Evolutionary conservation across 2,113 vertebrate species (phyloP), one percentile per base, ranked within the genome.

Genomic region (Rutilus rutilus): DNA sequence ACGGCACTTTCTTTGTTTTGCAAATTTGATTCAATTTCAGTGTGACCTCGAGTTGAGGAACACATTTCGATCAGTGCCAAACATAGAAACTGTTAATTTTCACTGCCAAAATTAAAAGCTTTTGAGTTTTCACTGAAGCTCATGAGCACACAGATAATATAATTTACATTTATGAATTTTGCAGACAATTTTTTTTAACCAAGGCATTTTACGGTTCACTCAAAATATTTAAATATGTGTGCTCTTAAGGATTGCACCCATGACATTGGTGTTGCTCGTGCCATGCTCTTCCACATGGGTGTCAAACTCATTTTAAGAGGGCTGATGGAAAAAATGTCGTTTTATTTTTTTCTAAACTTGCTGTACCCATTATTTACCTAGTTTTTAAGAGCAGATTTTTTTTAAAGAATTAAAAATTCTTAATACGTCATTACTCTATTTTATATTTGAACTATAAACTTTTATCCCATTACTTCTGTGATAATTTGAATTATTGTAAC

Each of bases 31-130:
- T 82, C 6, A 3, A 71, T 82, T 82, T 69, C 80, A 71, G 25
- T 4, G 27, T 81, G 60, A 81, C 79, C 78, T 80, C 14, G 12
- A 27, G 80, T 82, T 25, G 54, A 82, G 15, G 45, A 82, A 82
- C 45, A 69, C 15, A 47, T 50, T 81, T 27, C 21, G 57, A 69
- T 52, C 45, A 19, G 80, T 39, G 47, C 64, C 80, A 71, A 71
- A 71, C 27, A 54, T 10, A 54, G 64, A 71, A 54, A 82, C 62
- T n/a, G 60, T 30, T 71, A 6, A 39, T 71, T n/a, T 82, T 36
- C 62, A 25, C 17, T 82, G 45, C 80, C 59, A 81, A 81, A 81
- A 14, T 79, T 14, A 60, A 62, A 79, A 39, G 57, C 77, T 74
- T 74, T 74, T 45, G 45, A 25, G 57, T 62, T 79, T 42, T 39